Percentiles rank a stretch among this genome's conserved stretches.
Conservation (phyloP, 2,888 invertebrate genomes). For the Heterodera filipjevi region DNA sequence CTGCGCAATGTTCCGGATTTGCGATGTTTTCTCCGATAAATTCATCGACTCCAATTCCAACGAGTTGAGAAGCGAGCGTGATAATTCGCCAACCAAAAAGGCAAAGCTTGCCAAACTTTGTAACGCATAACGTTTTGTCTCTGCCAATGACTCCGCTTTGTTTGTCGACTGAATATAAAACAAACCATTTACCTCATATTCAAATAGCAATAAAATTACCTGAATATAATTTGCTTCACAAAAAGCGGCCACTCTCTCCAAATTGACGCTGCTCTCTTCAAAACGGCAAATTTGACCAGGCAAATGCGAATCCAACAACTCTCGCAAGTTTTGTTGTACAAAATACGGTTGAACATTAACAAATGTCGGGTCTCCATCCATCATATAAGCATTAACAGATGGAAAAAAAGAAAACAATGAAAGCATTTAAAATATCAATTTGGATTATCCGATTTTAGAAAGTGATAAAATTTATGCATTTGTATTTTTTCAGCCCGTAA, state of each 20-base stretch:
- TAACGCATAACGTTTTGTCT: constrained; percentile 96
- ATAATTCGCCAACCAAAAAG: constrained; percentile 93
- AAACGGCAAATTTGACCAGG: constrained; percentile 92
- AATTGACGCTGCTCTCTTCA: constrained; percentile 89
- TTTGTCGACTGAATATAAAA: constrained; percentile 79
- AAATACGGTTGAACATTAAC: not conserved
- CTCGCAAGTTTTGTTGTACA: constrained; percentile 62
- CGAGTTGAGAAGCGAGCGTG: constrained; percentile 82
- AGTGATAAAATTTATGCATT: too few species aligned
- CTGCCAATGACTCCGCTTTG: constrained; percentile 90
- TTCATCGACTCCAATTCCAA: constrained; percentile 91
- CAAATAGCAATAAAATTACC: constrained; percentile 50
- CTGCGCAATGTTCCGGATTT: constrained; percentile 95
- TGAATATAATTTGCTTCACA: constrained; percentile 89
- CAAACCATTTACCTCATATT: not conserved
- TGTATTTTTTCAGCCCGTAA: too few species aligned
- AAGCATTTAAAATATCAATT: too few species aligned
- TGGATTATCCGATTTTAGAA: too few species aligned
- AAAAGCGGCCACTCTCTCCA: constrained; percentile 94
- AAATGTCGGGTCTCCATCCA: not conserved
- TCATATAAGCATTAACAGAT: too few species aligned
- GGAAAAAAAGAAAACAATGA: too few species aligned
- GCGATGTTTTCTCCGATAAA: constrained; percentile 93
- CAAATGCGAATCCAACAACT: constrained; percentile 88
- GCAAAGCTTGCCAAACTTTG: constrained; percentile 98